Evolutionary conservation across 2,113 vertebrate genomes (phyloP).

Genomic region (Engraulis encrasicolus): DNA sequence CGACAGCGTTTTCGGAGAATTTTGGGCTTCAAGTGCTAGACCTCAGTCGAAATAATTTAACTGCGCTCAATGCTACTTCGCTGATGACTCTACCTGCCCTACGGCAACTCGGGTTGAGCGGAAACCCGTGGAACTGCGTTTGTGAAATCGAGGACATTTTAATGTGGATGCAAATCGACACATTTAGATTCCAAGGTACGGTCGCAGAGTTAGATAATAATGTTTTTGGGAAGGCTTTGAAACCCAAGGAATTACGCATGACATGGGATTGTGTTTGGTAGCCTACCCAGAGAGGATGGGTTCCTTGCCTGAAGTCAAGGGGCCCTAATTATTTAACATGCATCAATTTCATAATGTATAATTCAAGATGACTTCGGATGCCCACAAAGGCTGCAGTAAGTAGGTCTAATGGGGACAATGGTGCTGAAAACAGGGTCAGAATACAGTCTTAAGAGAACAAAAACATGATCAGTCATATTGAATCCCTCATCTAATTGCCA

Average conservation of each 20-base stretch:
- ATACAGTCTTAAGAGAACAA: too few species aligned
- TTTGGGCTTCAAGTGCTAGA: slow-evolving; percentile 85
- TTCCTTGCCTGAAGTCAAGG: background rate
- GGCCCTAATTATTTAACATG: background rate
- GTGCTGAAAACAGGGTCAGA: too few species aligned
- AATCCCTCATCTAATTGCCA: too few species aligned
- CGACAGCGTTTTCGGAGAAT: slow-evolving; percentile 83
- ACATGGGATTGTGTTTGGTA: background rate
- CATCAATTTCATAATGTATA: background rate
- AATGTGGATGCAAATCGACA: slow-evolving; percentile 81
- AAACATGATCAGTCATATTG: too few species aligned
- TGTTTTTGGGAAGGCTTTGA: too few species aligned
- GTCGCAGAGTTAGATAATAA: too few species aligned
- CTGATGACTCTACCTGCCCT: slow-evolving; percentile 74
- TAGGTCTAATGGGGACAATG: too few species aligned
- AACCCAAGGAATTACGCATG: too few species aligned
- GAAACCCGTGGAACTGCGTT: slow-evolving; percentile 89
- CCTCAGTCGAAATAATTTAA: slow-evolving; percentile 86
- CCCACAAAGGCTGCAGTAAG: too few species aligned
- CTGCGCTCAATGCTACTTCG: slow-evolving; percentile 75
- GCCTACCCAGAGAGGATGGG: background rate
- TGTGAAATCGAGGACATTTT: slow-evolving; percentile 86
- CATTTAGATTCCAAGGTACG: slow-evolving; percentile 85
- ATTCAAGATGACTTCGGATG: background rate
- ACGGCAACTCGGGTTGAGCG: slow-evolving; percentile 82